These are phyloP conservation scores for Diarsia rubi DNA, from an alignment of 2,888 invertebrate species.

Conservation along the genomic window DNA sequence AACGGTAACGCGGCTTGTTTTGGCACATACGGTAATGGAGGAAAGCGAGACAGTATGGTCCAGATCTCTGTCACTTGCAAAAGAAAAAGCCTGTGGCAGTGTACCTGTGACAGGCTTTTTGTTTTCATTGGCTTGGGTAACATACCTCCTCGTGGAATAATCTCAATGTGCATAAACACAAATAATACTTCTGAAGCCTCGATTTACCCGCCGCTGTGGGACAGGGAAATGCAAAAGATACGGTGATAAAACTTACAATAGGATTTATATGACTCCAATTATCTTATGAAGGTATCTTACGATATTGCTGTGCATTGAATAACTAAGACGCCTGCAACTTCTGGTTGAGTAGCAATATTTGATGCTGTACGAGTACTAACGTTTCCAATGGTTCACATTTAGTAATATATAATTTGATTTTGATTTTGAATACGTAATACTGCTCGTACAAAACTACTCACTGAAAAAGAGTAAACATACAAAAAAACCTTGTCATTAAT, in stretches of 20 bases:
- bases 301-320: background rate
- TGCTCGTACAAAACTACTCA: slow-evolving; percentile 18
- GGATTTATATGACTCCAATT: slow-evolving; percentile 1
- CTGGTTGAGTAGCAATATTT: slow-evolving; percentile 10
- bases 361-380: background rate
- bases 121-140: background rate
- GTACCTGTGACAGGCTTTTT: background rate
- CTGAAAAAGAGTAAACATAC: too few species aligned
- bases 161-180: background rate
- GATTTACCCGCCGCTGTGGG: background rate
- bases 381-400: background rate
- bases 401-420: too few species aligned
- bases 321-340: background rate
- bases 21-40: too few species aligned
- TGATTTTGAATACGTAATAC: too few species aligned
- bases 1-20: background rate
- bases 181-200: background rate
- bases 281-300: slow-evolving; percentile 25
- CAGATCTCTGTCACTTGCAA: too few species aligned
- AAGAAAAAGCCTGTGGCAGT: too few species aligned
- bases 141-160: background rate
- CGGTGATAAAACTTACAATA: background rate
- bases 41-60: too few species aligned
- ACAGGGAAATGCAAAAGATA: background rate
- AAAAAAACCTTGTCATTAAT: background rate